phyloP scores from a whole-genome alignment of 2,888 invertebrate species.

The Rhingia campestris region DNA sequence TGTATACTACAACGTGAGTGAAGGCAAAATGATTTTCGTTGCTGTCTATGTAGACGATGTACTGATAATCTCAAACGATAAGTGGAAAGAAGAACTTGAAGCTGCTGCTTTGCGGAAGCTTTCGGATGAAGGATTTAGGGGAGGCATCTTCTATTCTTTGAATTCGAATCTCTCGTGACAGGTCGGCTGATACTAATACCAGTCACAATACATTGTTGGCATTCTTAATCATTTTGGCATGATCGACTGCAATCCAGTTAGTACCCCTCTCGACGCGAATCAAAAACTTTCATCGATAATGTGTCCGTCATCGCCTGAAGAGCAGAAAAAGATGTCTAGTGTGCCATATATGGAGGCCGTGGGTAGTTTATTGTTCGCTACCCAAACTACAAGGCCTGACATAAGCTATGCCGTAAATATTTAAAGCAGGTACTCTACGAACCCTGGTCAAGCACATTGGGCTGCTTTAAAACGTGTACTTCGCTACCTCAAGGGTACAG shows the following conservation, averaged over 20 bases:
- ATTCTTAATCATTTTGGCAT: slow-evolving; percentile 48
- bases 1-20: too few species aligned
- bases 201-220: slow-evolving; percentile 60
- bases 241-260: slow-evolving; percentile 57
- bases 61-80: too few species aligned
- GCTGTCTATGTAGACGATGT: too few species aligned
- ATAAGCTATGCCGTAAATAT: slow-evolving; percentile 73
- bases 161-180: slow-evolving; percentile 58
- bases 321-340: slow-evolving; percentile 25
- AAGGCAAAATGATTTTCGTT: too few species aligned
- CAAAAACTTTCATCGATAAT: slow-evolving; percentile 53
- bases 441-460: slow-evolving; percentile 69
- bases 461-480: slow-evolving; percentile 70
- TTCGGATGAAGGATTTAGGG: slow-evolving; percentile 72
- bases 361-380: too few species aligned
- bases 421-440: slow-evolving; percentile 61
- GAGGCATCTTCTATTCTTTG: slow-evolving; percentile 67
- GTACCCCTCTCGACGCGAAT: slow-evolving; percentile 49
- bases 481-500: too few species aligned
- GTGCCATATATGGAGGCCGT: slow-evolving; percentile 46
- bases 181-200: slow-evolving; percentile 38
- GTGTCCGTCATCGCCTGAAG: slow-evolving; percentile 40
- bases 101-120: slow-evolving; percentile 44
- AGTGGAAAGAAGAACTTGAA: too few species aligned
- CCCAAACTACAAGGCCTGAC: slow-evolving; percentile 59